A percentile compares a stretch with the other conserved stretches of the same genome.
Evolutionary conservation across 2,888 invertebrate genomes (phyloP).

Genomic region (Frankliniella intonsa): DNA sequence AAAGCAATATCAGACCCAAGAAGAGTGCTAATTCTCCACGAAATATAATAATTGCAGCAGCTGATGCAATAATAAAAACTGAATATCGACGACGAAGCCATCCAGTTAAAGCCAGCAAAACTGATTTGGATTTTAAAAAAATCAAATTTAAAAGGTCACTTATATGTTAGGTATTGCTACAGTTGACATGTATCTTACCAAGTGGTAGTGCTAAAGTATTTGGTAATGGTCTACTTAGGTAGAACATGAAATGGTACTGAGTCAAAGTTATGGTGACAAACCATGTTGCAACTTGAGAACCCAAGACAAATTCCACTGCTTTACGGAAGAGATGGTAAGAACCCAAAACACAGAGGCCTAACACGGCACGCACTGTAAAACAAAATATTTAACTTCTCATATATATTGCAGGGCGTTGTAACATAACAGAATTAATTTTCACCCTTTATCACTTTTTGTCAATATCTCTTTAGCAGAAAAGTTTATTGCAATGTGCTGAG

Average conservation of each 20-base stretch:
- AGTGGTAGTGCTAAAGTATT: conserved; percentile 90
- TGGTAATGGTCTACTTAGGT: conserved; percentile 88
- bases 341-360: conserved; percentile 70
- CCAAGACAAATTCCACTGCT: conserved; percentile 72
- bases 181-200: conserved; percentile 57
- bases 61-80: conserved; percentile 77
- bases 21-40: conserved; percentile 83
- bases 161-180: neutral
- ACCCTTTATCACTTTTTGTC: neutral
- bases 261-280: conserved; percentile 76
- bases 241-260: conserved; percentile 98
- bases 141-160: neutral
- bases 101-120: conserved; percentile 64
- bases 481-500: too few species aligned
- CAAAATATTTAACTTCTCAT: conserved; percentile 30
- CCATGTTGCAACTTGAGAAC: conserved; percentile 73
- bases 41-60: conserved; percentile 82
- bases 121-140: neutral
- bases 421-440: neutral
- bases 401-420: conserved; percentile 35
- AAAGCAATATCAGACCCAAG: conserved; percentile 76
- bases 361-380: conserved; percentile 68
- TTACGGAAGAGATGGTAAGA: conserved; percentile 69
- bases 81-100: conserved; percentile 75
- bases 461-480: neutral